These are phyloP conservation scores for Murina feae DNA, from an alignment of 2,113 vertebrate genomes.

Conservation along the genomic window DNA sequence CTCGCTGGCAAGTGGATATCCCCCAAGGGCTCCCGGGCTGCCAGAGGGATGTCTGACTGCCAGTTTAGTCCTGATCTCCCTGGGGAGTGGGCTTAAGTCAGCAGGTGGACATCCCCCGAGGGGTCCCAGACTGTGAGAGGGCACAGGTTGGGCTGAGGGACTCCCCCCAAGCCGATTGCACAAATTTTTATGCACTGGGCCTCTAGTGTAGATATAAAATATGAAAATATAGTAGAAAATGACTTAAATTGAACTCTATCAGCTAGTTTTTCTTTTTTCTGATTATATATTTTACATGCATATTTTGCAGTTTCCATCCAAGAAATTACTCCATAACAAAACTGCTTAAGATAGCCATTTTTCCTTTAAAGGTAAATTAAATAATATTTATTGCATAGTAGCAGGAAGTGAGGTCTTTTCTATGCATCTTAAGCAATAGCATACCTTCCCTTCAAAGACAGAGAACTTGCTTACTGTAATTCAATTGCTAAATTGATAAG, in stretches of 20 bases:
- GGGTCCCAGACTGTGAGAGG: too few relatives aligned
- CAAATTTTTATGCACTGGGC: too few relatives aligned
- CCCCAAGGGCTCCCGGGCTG: too few relatives aligned
- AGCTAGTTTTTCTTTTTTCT: neutral
- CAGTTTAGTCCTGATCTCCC: too few relatives aligned
- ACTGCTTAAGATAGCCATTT: neutral
- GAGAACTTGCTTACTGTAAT: conserved; percentile 2
- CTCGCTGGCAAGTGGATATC: too few relatives aligned
- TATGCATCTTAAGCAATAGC: neutral
- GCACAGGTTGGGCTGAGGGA: too few relatives aligned
- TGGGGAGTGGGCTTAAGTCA: too few relatives aligned
- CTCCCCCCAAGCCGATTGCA: too few relatives aligned
- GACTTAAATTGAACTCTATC: neutral
- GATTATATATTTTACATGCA: neutral
- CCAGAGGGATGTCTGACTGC: too few relatives aligned
- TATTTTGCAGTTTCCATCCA: neutral
- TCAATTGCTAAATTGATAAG: conserved; percentile 39
- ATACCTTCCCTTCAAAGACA: neutral
- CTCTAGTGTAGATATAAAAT: neutral
- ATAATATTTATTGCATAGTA: neutral
- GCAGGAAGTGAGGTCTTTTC: neutral
- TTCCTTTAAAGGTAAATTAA: conserved; percentile 19
- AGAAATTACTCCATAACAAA: conserved; percentile 23
- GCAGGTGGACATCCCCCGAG: too few relatives aligned
- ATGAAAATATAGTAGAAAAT: neutral